phyloP scores from a whole-genome alignment of 2,797 vertebrate genomes.

The Esox lucius region DNA sequence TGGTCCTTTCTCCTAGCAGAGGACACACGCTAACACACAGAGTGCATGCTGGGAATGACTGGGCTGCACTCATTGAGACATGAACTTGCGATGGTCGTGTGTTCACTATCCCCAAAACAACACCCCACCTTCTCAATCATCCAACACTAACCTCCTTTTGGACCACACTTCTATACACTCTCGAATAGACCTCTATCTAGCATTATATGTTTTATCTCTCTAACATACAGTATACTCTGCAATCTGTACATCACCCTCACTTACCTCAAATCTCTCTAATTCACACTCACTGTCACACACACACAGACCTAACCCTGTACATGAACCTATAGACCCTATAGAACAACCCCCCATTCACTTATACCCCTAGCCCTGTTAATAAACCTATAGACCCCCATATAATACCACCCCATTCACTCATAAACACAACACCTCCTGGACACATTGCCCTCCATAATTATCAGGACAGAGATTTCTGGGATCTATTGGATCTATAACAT shows the following conservation, averaged over 20 bases:
- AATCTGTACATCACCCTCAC: neutral
- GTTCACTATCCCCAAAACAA: neutral
- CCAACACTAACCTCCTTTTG: neutral
- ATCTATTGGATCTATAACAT: too few species aligned
- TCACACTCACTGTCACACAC: too few species aligned
- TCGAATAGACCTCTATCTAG: neutral
- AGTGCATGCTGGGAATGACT: neutral
- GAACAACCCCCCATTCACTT: neutral
- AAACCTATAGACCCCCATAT: neutral
- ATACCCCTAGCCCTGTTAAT: neutral
- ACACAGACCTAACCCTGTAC: neutral
- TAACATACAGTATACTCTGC: too few species aligned
- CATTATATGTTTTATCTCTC: neutral
- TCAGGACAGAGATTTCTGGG: too few species aligned
- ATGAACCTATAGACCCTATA: neutral
- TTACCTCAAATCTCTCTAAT: neutral
- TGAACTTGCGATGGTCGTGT: neutral
- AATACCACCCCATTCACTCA: neutral
- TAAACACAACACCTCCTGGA: neutral
- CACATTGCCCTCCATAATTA: too few species aligned
- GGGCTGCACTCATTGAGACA: neutral
- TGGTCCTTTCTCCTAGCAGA: slow-evolving; percentile 48
- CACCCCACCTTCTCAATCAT: neutral
- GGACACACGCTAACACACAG: slow-evolving; percentile 19
- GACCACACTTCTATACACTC: neutral